Conservation (phyloP, 23 tunicate genomes). For the Halocynthia roretzi region DNA sequence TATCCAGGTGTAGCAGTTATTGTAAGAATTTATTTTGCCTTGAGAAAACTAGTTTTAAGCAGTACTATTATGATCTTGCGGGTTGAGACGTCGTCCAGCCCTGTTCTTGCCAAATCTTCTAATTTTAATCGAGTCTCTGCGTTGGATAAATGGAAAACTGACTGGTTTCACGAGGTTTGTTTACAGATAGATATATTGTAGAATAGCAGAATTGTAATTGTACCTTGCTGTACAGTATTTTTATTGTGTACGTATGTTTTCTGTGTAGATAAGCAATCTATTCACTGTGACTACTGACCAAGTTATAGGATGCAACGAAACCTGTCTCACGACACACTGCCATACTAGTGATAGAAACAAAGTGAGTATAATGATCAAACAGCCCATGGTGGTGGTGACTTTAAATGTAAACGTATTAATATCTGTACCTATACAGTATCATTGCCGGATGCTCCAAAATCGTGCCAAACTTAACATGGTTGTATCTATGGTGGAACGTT, state of each 20-base stretch:
- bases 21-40: too few species aligned
- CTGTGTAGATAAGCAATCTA: conserved; percentile 28
- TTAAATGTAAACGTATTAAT: background rate
- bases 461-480: conserved; percentile 28
- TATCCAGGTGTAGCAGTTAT: too few species aligned
- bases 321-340: background rate
- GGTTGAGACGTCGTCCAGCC: too few species aligned
- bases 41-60: too few species aligned
- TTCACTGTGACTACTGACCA: conserved; percentile 44
- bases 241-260: background rate
- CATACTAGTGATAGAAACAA: background rate
- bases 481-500: conserved; percentile 30
- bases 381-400: too few species aligned
- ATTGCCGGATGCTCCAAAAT: conserved; percentile 10
- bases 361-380: background rate
- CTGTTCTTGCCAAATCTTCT: too few species aligned
- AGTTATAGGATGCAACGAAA: conserved; percentile 16
- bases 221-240: too few species aligned
- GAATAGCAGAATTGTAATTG: background rate
- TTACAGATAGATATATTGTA: background rate
- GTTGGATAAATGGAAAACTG: conserved; percentile 49
- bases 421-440: background rate
- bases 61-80: too few species aligned
- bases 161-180: conserved; percentile 49
- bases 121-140: conserved; percentile 20